These are phyloP conservation scores for Ligdia adustata DNA, from an alignment of 2,888 invertebrate genomes.

Conservation along the genomic window DNA sequence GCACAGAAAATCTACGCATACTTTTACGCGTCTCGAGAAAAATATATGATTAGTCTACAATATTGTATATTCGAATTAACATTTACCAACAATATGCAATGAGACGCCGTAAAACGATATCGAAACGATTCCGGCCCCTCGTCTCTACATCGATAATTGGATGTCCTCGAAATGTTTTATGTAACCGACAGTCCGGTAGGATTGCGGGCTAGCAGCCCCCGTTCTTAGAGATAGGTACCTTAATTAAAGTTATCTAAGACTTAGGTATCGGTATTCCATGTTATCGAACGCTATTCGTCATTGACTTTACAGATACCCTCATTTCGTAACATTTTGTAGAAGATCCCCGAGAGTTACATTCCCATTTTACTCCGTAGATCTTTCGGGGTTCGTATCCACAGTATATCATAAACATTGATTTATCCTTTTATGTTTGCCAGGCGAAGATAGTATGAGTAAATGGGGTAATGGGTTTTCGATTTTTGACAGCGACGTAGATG, in stretches of 20 bases:
- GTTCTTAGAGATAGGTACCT: conserved; percentile 20
- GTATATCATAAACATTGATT: conserved; percentile 36
- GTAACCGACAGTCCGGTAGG: conserved; percentile 6
- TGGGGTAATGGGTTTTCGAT: conserved; percentile 40
- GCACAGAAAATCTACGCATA: background rate
- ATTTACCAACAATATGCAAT: too few relatives aligned
- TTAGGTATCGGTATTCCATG: conserved; percentile 16
- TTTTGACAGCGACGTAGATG: conserved; percentile 49
- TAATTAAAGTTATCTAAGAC: conserved; percentile 27
- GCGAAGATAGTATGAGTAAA: conserved; percentile 45
- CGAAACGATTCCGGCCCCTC: conserved; percentile 21
- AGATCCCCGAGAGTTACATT: conserved; percentile 32
- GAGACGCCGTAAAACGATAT: conserved; percentile 2
- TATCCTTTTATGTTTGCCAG: conserved; percentile 49
- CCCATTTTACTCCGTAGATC: conserved; percentile 30
- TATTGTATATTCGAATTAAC: too few relatives aligned
- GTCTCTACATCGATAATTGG: conserved; percentile 15
- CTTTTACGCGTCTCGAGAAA: background rate
- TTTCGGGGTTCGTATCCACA: conserved; percentile 35
- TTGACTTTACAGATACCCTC: conserved; percentile 5
- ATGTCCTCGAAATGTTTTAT: conserved; percentile 3
- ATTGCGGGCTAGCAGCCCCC: conserved; percentile 17
- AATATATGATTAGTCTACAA: too few relatives aligned
- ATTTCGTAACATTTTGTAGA: conserved; percentile 25
- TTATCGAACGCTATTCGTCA: conserved; percentile 10